Evolutionary conservation across 1,140 invertebrate species (phyloP).

Genomic region (Oryctes rhinoceros): DNA sequence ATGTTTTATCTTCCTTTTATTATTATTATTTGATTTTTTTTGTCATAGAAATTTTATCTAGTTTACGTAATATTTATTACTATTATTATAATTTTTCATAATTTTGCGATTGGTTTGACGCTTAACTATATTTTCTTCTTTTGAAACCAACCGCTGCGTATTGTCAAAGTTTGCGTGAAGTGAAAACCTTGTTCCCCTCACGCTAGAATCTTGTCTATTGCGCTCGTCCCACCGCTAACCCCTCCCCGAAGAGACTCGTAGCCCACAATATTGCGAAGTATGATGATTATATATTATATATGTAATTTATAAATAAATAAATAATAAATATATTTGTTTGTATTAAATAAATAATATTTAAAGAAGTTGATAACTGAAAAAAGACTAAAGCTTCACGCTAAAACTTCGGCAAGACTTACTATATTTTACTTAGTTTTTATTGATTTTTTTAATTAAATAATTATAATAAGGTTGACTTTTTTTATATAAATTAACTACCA

Average conservation of each 20-base stretch:
- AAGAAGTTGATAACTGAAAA: slow-evolving; percentile 35
- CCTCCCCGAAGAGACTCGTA: no score
- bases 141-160: slow-evolving; percentile 48
- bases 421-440: slow-evolving; percentile 20
- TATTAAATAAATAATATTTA: slow-evolving; percentile 37
- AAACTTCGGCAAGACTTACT: slow-evolving; percentile 6
- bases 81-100: slow-evolving; percentile 54
- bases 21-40: slow-evolving; percentile 54
- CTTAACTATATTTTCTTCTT: slow-evolving; percentile 61
- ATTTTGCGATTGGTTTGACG: slow-evolving; percentile 58
- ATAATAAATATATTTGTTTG: slow-evolving; percentile 39
- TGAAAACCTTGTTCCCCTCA: not conserved
- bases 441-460: slow-evolving; percentile 16
- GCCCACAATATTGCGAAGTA: no score
- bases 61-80: slow-evolving; percentile 36
- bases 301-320: slow-evolving; percentile 45
- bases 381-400: slow-evolving; percentile 43
- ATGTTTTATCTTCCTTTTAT: slow-evolving; percentile 10
- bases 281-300: not conserved
- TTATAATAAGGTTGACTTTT: slow-evolving; percentile 44
- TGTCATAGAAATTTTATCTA: slow-evolving; percentile 48
- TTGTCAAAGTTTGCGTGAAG: slow-evolving; percentile 33
- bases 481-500: slow-evolving; percentile 61
- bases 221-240: not conserved
- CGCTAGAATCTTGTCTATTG: not conserved